Evolutionary conservation across 2,888 invertebrate species (phyloP), one percentile per base, ranked within the genome.

Genomic region (Apamea sordens): DNA sequence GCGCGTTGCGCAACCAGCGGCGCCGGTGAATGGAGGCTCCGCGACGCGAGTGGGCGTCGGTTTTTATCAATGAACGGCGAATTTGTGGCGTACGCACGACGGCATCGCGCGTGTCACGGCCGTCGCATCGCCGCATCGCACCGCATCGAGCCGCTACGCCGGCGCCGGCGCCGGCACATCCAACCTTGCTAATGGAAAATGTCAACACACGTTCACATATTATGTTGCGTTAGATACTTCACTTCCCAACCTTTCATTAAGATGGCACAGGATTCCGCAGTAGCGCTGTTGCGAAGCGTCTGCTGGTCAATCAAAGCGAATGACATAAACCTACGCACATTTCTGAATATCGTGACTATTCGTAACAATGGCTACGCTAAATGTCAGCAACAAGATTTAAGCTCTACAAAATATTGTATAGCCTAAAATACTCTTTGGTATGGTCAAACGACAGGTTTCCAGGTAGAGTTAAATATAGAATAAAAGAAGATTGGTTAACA

Each of bases 41-140:
- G 90, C 88, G 88, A 86, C 90, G 86, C 88, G 94, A 90, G 96
- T 96, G 95, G 96, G 97, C 92, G 95, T 93, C 88, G 90, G 94
- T 96, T 96, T 96, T 96, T 96, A 97, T 97, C 95, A 96, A 97
- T 97, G 97, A 95, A 96, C 95, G 93, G 95, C 95, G 92, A 96
- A 95, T 94, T 95, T 92, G 94, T 94, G 95, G 93, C 94, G 95
- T 96, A 96, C 96, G 95, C 95, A 94, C 94, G 93, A 85, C 88
- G 44, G 63, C 65, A 70, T 15, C 77, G 89, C 88, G 85, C 82
- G 93, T 95, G 96, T 96, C 96, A 96, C 92, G 96, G 96, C 93
- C 96, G 90, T 89, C 87, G 88, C 85, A 71, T 77, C 74, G 90
- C 89, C 88, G 87, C 85, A 74, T 77, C 72, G 68, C 47, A 21